A percentile compares a stretch with the other conserved stretches of the same genome.
Evolutionary conservation across 2,113 vertebrate species (phyloP).

Genomic region (Bolborhynchus lineola): DNA sequence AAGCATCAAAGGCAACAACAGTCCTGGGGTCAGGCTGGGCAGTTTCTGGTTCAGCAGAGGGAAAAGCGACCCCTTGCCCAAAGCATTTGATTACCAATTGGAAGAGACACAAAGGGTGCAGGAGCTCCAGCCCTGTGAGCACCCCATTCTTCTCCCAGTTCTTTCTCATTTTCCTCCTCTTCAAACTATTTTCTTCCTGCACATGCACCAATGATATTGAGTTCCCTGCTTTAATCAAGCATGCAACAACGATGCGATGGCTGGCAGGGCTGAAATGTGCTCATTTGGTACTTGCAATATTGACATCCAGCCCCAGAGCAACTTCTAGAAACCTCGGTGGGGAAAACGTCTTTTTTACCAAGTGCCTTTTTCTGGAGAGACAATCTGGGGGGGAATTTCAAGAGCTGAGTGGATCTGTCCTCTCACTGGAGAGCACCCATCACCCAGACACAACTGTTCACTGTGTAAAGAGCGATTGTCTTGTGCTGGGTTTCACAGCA

Average conservation of each 20-base stretch:
- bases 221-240: neutral
- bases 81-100: accelerated
- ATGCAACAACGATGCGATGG: accelerated
- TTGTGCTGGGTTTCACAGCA: accelerated
- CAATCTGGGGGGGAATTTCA: neutral
- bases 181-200: neutral
- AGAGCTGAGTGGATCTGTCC: neutral
- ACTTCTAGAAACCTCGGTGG: neutral
- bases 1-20: accelerated
- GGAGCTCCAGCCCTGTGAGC: neutral
- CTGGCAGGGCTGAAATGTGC: neutral
- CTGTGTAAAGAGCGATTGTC: accelerated
- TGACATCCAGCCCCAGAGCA: neutral
- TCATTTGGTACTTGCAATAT: neutral
- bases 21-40: neutral
- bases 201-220: accelerated
- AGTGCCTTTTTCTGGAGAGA: neutral
- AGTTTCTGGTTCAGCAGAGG: neutral
- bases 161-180: neutral
- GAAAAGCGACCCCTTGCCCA: neutral
- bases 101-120: accelerated
- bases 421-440: accelerated
- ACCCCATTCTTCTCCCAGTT: neutral
- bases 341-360: neutral
- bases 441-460: accelerated